phyloP scores from a whole-genome alignment of 2,113 vertebrate species.

The Lethenteron reissneri region DNA sequence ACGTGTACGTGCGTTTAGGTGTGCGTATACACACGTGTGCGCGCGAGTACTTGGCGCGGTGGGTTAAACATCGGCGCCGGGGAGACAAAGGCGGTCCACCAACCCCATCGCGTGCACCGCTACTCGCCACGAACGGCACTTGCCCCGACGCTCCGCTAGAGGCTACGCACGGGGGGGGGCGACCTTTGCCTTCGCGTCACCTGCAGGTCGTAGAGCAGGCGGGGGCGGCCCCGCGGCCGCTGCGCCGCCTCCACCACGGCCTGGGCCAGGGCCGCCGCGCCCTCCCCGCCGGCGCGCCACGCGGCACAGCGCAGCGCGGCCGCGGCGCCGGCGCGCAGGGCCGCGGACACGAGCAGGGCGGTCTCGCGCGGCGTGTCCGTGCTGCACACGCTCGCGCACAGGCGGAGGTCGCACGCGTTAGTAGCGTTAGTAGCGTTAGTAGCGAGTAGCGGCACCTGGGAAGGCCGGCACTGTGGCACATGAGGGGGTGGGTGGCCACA shows the following conservation, averaged over 20 bases:
- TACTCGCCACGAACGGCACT: no score
- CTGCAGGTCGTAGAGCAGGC: slow-evolving; percentile 58
- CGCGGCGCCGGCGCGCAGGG: slow-evolving; percentile 58
- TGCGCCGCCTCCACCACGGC: slow-evolving; percentile 56
- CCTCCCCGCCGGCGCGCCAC: slow-evolving; percentile 78
- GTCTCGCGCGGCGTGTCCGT: slow-evolving; percentile 59
- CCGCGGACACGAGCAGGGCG: slow-evolving; percentile 38
- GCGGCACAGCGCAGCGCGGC: slow-evolving; percentile 64
- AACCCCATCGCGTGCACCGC: no score
- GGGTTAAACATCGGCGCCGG: no score
- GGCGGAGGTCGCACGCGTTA: no score
- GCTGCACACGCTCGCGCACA: slow-evolving; percentile 20
- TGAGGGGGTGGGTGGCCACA: neutral
- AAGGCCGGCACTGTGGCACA: neutral
- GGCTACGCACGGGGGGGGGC: no score
- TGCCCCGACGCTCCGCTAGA: no score
- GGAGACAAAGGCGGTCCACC: no score
- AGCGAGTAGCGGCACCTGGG: no score
- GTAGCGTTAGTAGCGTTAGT: no score
- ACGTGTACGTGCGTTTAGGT: no score
- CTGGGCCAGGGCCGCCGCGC: slow-evolving; percentile 41
- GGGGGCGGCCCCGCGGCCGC: slow-evolving; percentile 22
- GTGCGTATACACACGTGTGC: no score
- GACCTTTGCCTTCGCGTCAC: slow-evolving; percentile 23
- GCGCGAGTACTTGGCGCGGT: no score